These are phyloP conservation scores for Python bivittatus DNA, from an alignment of 2,113 vertebrate species.

Conservation along the genomic window DNA sequence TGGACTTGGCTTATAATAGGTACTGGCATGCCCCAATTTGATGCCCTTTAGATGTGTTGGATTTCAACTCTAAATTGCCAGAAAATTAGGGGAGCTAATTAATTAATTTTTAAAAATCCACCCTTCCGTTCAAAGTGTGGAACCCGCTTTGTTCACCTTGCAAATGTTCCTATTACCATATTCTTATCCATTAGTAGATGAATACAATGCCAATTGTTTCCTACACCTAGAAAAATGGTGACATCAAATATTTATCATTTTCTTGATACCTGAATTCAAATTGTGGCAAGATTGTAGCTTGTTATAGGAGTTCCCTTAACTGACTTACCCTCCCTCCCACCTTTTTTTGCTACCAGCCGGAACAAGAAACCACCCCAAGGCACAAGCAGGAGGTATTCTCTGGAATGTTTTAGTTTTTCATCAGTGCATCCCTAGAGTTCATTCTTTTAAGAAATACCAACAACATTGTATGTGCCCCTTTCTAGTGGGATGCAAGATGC, in stretches of 20 bases:
- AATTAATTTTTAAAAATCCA: neutral
- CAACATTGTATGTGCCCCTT: constrained; percentile 48
- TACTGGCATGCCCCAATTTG: neutral
- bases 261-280: constrained; percentile 12
- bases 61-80: too few relatives aligned
- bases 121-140: neutral
- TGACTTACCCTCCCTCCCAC: constrained; percentile 72
- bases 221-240: neutral
- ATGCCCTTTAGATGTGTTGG: neutral
- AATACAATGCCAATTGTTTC: neutral
- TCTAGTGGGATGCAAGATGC: constrained; percentile 71
- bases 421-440: constrained; percentile 50
- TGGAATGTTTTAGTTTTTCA: constrained; percentile 61
- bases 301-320: constrained; percentile 61
- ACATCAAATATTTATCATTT: neutral
- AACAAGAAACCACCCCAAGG: constrained; percentile 91
- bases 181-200: neutral
- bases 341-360: constrained; percentile 84
- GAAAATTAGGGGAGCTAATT: neutral
- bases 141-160: neutral
- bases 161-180: neutral
- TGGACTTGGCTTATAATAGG: neutral
- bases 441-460: constrained; percentile 49
- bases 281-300: constrained; percentile 26
- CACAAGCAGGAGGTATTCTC: constrained; percentile 96